These are phyloP conservation scores for Sylvia atricapilla DNA, from an alignment of 2,113 vertebrate species.

Conservation along the genomic window DNA sequence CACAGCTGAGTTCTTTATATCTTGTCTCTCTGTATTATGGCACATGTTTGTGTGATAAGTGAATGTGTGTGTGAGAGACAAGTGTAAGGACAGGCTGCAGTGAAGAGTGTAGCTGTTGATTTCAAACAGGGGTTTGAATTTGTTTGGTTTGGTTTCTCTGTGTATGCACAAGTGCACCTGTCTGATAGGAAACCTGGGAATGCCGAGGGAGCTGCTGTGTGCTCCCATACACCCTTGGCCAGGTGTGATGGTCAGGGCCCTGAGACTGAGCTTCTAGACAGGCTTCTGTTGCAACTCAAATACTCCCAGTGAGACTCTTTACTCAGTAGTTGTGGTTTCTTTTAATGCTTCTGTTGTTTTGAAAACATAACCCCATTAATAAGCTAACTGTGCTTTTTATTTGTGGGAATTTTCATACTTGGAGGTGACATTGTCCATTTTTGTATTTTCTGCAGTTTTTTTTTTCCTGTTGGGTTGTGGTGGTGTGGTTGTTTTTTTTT, in stretches of 20 bases:
- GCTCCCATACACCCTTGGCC: background rate
- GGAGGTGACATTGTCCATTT: background rate
- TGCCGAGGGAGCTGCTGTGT: rapidly evolving
- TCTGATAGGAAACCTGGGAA: background rate
- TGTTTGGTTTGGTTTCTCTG: background rate
- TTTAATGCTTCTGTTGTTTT: background rate
- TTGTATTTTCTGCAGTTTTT: background rate
- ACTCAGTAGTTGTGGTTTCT: background rate
- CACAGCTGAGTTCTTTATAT: background rate
- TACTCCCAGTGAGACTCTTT: background rate
- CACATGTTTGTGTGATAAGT: background rate
- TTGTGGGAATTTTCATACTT: background rate
- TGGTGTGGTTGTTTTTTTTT: no score
- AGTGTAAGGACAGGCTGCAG: background rate
- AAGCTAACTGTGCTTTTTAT: background rate
- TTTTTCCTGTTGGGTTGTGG: background rate
- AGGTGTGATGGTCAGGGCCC: background rate
- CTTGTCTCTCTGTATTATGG: background rate
- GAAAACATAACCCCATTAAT: background rate
- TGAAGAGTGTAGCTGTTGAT: background rate
- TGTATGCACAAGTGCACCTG: background rate
- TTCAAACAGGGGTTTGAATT: rapidly evolving
- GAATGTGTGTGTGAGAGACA: background rate
- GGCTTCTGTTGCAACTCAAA: background rate
- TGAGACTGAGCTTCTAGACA: background rate